A percentile compares a stretch with the other conserved stretches of the same genome.
phyloP scores from a whole-genome alignment of 2,797 vertebrate genomes.

The Zenarchopterus dispar region DNA sequence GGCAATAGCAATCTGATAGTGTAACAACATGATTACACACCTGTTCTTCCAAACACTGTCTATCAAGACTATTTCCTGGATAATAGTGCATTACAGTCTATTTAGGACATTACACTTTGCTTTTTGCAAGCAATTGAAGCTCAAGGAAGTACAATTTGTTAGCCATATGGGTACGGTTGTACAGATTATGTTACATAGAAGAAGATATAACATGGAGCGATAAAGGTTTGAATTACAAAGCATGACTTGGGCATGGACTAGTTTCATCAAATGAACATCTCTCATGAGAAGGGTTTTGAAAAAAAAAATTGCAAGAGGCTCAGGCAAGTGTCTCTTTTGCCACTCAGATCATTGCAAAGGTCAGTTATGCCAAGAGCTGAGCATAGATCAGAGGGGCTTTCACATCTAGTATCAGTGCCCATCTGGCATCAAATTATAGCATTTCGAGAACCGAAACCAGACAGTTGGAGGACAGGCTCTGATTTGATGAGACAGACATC shows the following conservation, averaged over 20 bases:
- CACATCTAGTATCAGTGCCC: conserved; percentile 33
- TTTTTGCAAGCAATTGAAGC: conserved; percentile 49
- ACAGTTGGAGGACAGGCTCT: neutral
- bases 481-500: neutral
- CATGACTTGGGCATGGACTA: neutral
- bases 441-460: conserved; percentile 17
- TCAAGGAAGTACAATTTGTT: conserved; percentile 13
- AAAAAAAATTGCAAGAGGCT: conserved; percentile 9
- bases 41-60: conserved; percentile 40
- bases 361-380: conserved; percentile 15
- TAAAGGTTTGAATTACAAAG: conserved; percentile 12
- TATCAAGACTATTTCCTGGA: conserved; percentile 36
- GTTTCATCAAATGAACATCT: conserved; percentile 17
- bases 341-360: neutral
- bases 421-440: conserved; percentile 45
- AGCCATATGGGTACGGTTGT: conserved; percentile 16
- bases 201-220: conserved; percentile 19
- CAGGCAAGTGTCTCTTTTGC: conserved; percentile 15
- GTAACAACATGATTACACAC: conserved; percentile 45
- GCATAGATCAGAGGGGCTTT: conserved; percentile 23
- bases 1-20: conserved; percentile 34
- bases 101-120: conserved; percentile 44
- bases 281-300: conserved; percentile 15
- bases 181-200: conserved; percentile 29
- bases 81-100: conserved; percentile 48